phyloP scores from a whole-genome alignment of 2,888 invertebrate species.

The Smittia sp. region DNA sequence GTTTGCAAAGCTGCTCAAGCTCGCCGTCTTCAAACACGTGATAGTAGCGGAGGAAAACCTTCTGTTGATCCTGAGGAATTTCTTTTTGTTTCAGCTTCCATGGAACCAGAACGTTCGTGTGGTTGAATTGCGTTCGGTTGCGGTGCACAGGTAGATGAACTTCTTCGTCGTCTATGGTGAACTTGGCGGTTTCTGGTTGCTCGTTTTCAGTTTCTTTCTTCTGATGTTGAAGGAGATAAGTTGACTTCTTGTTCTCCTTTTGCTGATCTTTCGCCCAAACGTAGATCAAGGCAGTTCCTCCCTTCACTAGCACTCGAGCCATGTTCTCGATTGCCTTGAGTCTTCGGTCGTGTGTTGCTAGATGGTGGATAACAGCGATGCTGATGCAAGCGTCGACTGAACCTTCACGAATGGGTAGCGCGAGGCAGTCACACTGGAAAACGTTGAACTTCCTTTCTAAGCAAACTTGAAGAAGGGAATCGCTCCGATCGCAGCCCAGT shows the following conservation, averaged over 20 bases:
- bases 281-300: conserved; percentile 80
- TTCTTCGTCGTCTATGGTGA: conserved; percentile 42
- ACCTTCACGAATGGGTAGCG: conserved; percentile 65
- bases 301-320: conserved; percentile 65
- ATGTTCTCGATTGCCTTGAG: conserved; percentile 73
- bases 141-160: conserved; percentile 73
- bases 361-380: conserved; percentile 96
- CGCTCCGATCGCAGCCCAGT: conserved; percentile 80
- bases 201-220: neutral
- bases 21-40: conserved; percentile 90
- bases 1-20: conserved; percentile 64
- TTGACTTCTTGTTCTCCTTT: conserved; percentile 62
- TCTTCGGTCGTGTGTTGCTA: conserved; percentile 77
- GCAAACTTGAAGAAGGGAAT: conserved; percentile 66
- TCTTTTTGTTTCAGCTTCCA: conserved; percentile 72
- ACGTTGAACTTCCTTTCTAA: conserved; percentile 62
- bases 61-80: conserved; percentile 53
- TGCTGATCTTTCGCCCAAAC: conserved; percentile 95
- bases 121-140: conserved; percentile 85
- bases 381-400: conserved; percentile 81
- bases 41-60: conserved; percentile 75
- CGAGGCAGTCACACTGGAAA: conserved; percentile 73
- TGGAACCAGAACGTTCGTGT: conserved; percentile 90
- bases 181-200: conserved; percentile 42
- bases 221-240: conserved; percentile 65